These are phyloP conservation scores for Eriocheir sinensis DNA, from an alignment of 1,140 invertebrate genomes.

Conservation along the genomic window DNA sequence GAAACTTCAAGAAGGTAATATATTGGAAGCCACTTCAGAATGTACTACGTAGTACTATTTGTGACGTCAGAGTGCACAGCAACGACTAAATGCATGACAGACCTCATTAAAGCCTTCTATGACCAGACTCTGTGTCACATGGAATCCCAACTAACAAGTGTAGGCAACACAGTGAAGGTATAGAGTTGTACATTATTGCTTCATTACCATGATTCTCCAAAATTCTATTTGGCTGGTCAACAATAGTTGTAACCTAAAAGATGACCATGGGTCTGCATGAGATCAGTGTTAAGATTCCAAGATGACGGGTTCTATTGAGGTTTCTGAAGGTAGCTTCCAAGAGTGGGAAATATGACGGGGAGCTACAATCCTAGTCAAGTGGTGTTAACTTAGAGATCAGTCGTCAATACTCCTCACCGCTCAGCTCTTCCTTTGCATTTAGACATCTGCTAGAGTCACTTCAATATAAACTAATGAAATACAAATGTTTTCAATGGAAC, in stretches of 20 bases:
- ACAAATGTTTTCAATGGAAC: not conserved
- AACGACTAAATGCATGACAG: conserved; percentile 74
- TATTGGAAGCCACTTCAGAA: conserved; percentile 77
- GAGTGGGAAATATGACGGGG: conserved; percentile 61
- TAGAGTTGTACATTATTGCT: conserved; percentile 71
- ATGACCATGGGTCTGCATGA: conserved; percentile 48
- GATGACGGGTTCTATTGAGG: conserved; percentile 58
- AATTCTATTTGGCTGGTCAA: conserved; percentile 55
- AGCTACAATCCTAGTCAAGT: conserved; percentile 70
- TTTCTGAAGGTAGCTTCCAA: conserved; percentile 75
- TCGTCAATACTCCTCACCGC: not conserved
- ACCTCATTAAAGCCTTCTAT: conserved; percentile 74
- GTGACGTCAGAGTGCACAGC: conserved; percentile 66
- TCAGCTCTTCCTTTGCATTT: not conserved
- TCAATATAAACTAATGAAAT: not conserved
- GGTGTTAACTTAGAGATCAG: conserved; percentile 64
- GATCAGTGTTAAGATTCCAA: conserved; percentile 73
- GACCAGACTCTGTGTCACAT: conserved; percentile 66
- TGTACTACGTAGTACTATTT: conserved; percentile 70
- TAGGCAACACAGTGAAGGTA: conserved; percentile 56
- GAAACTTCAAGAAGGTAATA: conserved; percentile 69
- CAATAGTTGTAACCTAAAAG: conserved; percentile 57
- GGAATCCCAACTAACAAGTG: conserved; percentile 74
- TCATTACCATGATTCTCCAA: conserved; percentile 72
- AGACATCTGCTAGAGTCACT: not conserved